Conservation (phyloP, 2,888 invertebrate genomes). For the Prosopocoilus inquinatus region DNA sequence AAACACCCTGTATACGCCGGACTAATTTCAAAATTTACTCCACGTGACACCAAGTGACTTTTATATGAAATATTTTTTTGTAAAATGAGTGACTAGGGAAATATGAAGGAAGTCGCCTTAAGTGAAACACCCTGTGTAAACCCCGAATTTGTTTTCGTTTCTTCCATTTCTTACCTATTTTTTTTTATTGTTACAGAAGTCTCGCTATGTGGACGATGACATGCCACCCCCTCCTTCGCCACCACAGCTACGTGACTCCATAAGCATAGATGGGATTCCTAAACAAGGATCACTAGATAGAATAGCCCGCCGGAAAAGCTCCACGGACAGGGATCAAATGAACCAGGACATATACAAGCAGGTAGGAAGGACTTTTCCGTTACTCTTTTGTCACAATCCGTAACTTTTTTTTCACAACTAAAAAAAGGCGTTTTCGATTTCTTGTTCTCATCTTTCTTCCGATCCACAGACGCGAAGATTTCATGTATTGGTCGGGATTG, state of each 20-base stretch:
- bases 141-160: neutral
- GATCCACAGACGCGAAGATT: too few species aligned
- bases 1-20: too few species aligned
- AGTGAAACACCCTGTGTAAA: neutral
- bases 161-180: neutral
- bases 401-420: too few species aligned
- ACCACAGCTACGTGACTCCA: conserved; percentile 44
- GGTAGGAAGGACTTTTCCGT: conserved; percentile 1
- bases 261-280: conserved; percentile 31
- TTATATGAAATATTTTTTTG: too few species aligned
- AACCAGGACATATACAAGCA: conserved; percentile 21
- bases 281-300: conserved; percentile 50
- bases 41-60: too few species aligned
- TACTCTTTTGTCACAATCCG: too few species aligned
- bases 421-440: too few species aligned
- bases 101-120: neutral
- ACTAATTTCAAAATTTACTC: too few species aligned
- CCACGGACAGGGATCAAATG: conserved; percentile 37
- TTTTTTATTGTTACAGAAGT: conserved; percentile 50
- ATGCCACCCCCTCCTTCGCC: conserved; percentile 57
- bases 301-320: conserved; percentile 36
- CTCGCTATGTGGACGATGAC: conserved; percentile 55
- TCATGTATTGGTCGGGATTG: too few species aligned
- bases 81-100: too few species aligned
- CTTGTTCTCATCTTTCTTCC: too few species aligned